phyloP scores from a whole-genome alignment of 2,888 invertebrate genomes.

The Rhorus exstirpatorius region DNA sequence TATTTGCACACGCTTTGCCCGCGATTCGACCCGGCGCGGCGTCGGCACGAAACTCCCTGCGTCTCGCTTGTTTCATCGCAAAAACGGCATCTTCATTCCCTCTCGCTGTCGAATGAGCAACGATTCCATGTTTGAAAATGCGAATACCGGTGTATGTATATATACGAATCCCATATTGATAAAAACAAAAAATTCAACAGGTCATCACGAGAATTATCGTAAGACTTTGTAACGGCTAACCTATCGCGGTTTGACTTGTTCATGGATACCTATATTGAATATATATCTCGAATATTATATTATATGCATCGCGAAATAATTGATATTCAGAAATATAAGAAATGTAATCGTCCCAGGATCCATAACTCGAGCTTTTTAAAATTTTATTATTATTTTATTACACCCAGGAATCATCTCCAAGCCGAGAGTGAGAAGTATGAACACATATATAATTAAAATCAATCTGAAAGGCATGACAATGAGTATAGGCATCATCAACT shows the following conservation, averaged over 20 bases:
- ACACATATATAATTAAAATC: no score
- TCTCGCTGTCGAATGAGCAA: constrained; percentile 66
- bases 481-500: no score
- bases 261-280: neutral
- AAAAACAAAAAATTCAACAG: constrained; percentile 14
- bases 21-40: constrained; percentile 38
- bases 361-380: no score
- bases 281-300: neutral
- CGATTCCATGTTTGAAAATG: constrained; percentile 29
- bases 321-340: neutral
- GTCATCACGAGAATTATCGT: neutral
- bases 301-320: neutral
- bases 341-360: no score
- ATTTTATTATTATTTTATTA: no score
- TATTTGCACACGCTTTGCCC: constrained; percentile 87
- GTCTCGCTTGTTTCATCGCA: constrained; percentile 38
- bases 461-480: no score
- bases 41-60: constrained; percentile 46
- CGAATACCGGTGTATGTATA: constrained; percentile 9
- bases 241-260: neutral
- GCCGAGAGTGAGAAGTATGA: no score
- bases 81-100: constrained; percentile 42
- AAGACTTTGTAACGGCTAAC: constrained; percentile 4
- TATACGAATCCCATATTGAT: neutral
- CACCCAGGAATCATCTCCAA: no score